A percentile compares a stretch with the other conserved stretches of the same genome.
These are phyloP conservation scores for Thalassophryne amazonica DNA, from an alignment of 2,797 vertebrate species.

Conservation along the genomic window DNA sequence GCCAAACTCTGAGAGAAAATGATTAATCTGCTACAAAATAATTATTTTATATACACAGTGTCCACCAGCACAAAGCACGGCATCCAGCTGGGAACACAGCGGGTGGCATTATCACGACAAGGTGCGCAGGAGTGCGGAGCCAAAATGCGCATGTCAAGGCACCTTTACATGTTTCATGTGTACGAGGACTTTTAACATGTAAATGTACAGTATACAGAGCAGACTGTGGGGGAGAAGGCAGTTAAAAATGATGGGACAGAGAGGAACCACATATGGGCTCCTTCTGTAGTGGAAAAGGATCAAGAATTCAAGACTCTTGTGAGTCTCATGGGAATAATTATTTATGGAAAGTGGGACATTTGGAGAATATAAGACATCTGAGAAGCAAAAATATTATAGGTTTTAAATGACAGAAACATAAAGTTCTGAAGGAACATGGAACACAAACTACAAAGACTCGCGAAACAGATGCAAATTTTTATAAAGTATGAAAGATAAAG, in stretches of 20 bases:
- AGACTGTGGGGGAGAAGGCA: slow-evolving; percentile 20
- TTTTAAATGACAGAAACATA: slow-evolving; percentile 6
- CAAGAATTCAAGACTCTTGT: slow-evolving; percentile 21
- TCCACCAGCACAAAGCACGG: too few relatives aligned
- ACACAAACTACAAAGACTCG: background rate
- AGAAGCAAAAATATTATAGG: background rate
- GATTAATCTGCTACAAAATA: too few relatives aligned
- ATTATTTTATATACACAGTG: too few relatives aligned
- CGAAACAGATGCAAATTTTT: slow-evolving; percentile 19
- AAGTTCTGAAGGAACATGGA: background rate
- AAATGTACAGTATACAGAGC: background rate
- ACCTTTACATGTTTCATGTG: too few relatives aligned
- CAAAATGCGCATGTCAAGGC: too few relatives aligned
- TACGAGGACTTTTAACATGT: slow-evolving; percentile 6
- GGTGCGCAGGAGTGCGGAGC: too few relatives aligned
- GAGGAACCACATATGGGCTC: slow-evolving; percentile 63
- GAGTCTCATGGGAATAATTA: slow-evolving; percentile 47
- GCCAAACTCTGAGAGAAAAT: too few relatives aligned
- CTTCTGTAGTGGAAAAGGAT: slow-evolving; percentile 47
- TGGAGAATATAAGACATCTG: slow-evolving; percentile 31
- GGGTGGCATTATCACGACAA: too few relatives aligned
- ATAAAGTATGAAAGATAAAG: slow-evolving; percentile 1
- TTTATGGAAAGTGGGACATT: slow-evolving; percentile 69
- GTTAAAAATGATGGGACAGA: slow-evolving; percentile 54
- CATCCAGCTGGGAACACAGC: too few relatives aligned